These are phyloP conservation scores for Trichacis sp. DNA, from an alignment of 2,888 invertebrate genomes.

Conservation along the genomic window DNA sequence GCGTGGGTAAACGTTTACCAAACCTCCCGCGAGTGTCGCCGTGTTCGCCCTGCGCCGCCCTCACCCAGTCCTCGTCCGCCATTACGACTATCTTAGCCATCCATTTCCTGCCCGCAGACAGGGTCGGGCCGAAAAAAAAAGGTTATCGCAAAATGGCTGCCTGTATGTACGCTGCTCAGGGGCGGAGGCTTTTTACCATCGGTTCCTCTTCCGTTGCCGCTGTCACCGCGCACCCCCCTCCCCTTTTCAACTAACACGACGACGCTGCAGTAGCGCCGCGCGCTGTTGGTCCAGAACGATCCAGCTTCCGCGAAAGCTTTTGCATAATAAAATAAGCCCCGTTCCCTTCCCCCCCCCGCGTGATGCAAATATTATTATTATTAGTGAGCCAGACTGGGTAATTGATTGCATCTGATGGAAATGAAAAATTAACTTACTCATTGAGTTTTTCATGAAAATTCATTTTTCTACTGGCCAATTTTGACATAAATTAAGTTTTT, in stretches of 20 bases:
- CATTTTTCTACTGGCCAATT: too few relatives aligned
- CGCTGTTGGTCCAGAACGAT: constrained; percentile 62
- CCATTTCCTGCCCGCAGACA: constrained; percentile 43
- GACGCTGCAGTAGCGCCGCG: constrained; percentile 48
- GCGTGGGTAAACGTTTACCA: too few relatives aligned
- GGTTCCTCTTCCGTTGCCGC: constrained; percentile 18
- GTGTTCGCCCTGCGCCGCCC: too few relatives aligned
- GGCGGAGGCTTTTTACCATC: constrained; percentile 56
- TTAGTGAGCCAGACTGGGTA: too few relatives aligned
- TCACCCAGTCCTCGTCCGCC: too few relatives aligned
- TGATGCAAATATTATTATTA: too few relatives aligned
- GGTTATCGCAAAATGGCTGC: constrained; percentile 67
- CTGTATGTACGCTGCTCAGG: constrained; percentile 68
- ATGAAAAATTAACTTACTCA: too few relatives aligned
- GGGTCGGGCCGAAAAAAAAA: constrained; percentile 56
- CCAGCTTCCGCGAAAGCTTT: constrained; percentile 68
- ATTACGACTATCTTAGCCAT: too few relatives aligned
- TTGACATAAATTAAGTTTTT: too few relatives aligned
- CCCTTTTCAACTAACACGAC: constrained; percentile 41
- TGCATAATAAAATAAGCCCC: constrained; percentile 69
- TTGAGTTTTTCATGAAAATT: too few relatives aligned
- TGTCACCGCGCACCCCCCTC: constrained; percentile 37
- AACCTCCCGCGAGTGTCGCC: too few relatives aligned
- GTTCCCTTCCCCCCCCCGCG: constrained; percentile 46
- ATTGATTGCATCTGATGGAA: too few relatives aligned